Base-by-base conservation (phyloP, 2,888 invertebrate genomes). In the Cryptus viduatorius region DNA sequence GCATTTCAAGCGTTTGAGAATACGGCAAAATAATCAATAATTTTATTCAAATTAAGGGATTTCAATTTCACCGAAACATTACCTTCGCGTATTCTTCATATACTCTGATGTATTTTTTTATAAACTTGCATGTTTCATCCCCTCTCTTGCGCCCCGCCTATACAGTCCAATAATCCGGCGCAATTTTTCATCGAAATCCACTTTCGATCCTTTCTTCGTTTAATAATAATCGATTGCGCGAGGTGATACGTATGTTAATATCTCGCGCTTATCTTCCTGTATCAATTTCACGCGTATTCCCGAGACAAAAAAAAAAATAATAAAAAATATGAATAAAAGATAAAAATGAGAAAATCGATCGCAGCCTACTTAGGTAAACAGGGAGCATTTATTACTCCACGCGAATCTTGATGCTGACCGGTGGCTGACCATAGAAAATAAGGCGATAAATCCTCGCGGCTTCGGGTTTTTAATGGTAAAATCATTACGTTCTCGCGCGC, bases 1-100 rank as follows among this genome's bases (percentile, higher is more conserved):
- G 84, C 78, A 86, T 88, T 87, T 87, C 86, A 88, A 37, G 64
- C 73, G 37, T 59, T 29, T 31, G 44, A 56, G 72, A 59, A 77
- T 72, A 61, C 56, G 65, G 44, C 53, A 85, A 86, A 89, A 37
- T 37, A 37, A 37, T 37, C 37, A 37, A 37, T 37, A 37, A 7
- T 37, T 37, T 24, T 3, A 24, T 24, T 24, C 24, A 24, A 24
- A 24, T 1, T 24, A 24, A 24, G 37, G 0, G 37, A 37, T 8
- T 37, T 37, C 37, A 24, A 24, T 24, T 24, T 24, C 24, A 24
- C 3, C 24, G 24, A 24, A 24, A 24, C 24, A 1, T 1, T 24
- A 24, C 1, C 24, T 24, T 24, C 24, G 24, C 24, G 24, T 24
- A 24, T 24, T 24, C 3, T 24, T 24, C 24, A 24, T 24, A 3